Evolutionary conservation across 2,888 invertebrate genomes (phyloP).

Genomic region (Phengaris alcon): DNA sequence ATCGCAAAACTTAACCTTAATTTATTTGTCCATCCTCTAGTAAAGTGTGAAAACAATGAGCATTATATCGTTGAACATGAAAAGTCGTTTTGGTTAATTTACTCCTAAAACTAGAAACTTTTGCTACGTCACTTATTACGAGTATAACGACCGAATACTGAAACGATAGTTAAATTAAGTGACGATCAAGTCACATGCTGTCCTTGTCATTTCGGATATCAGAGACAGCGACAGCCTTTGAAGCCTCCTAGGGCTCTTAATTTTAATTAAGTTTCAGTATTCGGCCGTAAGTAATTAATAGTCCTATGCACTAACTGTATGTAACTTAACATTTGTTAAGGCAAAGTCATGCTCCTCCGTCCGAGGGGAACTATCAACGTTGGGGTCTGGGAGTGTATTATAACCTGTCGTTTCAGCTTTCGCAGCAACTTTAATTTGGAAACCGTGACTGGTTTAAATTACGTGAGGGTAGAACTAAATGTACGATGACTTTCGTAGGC

Average conservation of each 20-base stretch:
- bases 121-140: too few species aligned
- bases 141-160: neutral
- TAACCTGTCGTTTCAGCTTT: slow-evolving; percentile 15
- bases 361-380: slow-evolving; percentile 36
- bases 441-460: slow-evolving; percentile 56
- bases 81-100: too few species aligned
- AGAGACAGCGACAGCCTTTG: too few species aligned
- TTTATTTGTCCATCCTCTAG: too few species aligned
- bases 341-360: slow-evolving; percentile 14
- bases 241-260: too few species aligned
- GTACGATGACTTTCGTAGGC: neutral
- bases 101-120: too few species aligned
- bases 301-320: neutral
- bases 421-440: slow-evolving; percentile 59
- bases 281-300: neutral
- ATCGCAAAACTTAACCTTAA: neutral
- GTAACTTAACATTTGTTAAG: neutral
- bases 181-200: too few species aligned
- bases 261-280: too few species aligned
- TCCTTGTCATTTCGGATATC: too few species aligned
- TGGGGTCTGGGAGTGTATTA: slow-evolving; percentile 34
- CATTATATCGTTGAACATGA: too few species aligned
- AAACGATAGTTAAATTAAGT: neutral
- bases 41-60: too few species aligned
- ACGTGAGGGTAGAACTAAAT: neutral